A percentile compares a stretch with the other conserved stretches of the same genome.
phyloP scores from a whole-genome alignment of 2,113 vertebrate genomes.

The Gila orcuttii region DNA sequence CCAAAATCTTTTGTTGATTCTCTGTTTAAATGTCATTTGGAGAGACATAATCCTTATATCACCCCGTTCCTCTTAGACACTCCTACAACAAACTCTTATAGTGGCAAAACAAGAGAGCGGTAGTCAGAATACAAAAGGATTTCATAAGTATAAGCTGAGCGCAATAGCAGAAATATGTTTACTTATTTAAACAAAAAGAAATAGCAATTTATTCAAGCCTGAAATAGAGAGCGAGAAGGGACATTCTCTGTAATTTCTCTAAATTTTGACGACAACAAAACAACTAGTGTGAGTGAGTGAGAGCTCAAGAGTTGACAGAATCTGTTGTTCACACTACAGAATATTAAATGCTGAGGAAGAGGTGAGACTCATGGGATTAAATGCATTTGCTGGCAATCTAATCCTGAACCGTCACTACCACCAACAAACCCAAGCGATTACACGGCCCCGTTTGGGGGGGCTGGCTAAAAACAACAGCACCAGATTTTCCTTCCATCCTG shows the following conservation, averaged over 20 bases:
- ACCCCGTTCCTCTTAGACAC: slow-evolving; percentile 22
- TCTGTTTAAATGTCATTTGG: neutral
- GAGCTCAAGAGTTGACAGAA: slow-evolving; percentile 26
- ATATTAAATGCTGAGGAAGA: slow-evolving; percentile 51
- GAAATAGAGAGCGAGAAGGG: slow-evolving; percentile 30
- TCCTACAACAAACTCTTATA: slow-evolving; percentile 24
- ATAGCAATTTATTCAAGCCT: slow-evolving; percentile 45
- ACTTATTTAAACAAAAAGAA: slow-evolving; percentile 53
- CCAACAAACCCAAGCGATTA: slow-evolving; percentile 55
- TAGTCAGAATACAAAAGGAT: slow-evolving; percentile 36
- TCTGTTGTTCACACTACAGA: slow-evolving; percentile 46
- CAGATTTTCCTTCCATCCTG: slow-evolving; percentile 46
- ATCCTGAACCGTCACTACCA: slow-evolving; percentile 55
- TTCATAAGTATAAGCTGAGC: slow-evolving; percentile 39
- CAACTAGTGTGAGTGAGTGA: neutral
- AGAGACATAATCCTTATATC: neutral
- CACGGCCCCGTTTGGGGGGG: neutral
- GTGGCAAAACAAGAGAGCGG: slow-evolving; percentile 31
- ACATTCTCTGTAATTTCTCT: slow-evolving; percentile 7
- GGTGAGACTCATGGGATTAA: slow-evolving; percentile 55
- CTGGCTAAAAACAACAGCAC: slow-evolving; percentile 50
- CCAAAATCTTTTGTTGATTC: slow-evolving; percentile 1
- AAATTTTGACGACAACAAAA: slow-evolving; percentile 46
- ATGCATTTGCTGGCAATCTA: slow-evolving; percentile 59
- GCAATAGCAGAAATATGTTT: slow-evolving; percentile 10